Base-by-base conservation (phyloP, 92 coral and sea anemone species). In the Diadumene lineata region DNA sequence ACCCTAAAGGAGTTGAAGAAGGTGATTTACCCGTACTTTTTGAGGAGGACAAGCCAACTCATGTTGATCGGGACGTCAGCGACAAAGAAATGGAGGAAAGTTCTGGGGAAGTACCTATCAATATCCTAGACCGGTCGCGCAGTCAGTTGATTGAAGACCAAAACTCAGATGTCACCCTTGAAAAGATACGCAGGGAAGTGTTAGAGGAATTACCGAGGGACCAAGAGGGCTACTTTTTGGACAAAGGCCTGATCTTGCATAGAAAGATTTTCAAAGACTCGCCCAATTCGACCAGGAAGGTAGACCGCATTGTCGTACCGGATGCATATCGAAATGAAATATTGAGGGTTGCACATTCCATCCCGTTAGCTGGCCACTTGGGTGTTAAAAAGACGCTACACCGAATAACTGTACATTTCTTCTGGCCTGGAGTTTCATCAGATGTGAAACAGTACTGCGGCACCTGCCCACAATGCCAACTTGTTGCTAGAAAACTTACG, bases 221-320 rank as follows among this genome's bases (percentile, higher is more conserved):
- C 43, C 23, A 68, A 24, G 87, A 81, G 66, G 80, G 87, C 50
- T 86, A 86, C 58, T 86, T 86, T 60, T 72, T 75, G 16, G n/a
- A 33, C 1, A 76, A 81, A 60, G 67, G 66, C 26, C 34, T 81
- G 11, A 25, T 77, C 25, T 64, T 81, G 80, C 87, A 81, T 56
- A 74, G 83, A 34, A 86, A 62, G 65, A 75, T 56, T 56, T 28
- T n/a, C 23, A 25, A 28, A 75, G 70, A 82, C n/a, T n/a, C n/a
- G n/a, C n/a, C n/a, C n/a, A n/a, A n/a, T n/a, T n/a, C n/a, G n/a
- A n/a, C n/a, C n/a, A n/a, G n/a, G n/a, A n/a, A n/a, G n/a, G n/a
- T n/a, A n/a, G n/a, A n/a, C n/a, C n/a, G n/a, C n/a, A n/a, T n/a
- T n/a, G n/a, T n/a, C n/a, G n/a, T n/a, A n/a, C n/a, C n/a, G n/a